Evolutionary conservation across 2,113 vertebrate species (phyloP).

Genomic region (Pitta sordida): DNA sequence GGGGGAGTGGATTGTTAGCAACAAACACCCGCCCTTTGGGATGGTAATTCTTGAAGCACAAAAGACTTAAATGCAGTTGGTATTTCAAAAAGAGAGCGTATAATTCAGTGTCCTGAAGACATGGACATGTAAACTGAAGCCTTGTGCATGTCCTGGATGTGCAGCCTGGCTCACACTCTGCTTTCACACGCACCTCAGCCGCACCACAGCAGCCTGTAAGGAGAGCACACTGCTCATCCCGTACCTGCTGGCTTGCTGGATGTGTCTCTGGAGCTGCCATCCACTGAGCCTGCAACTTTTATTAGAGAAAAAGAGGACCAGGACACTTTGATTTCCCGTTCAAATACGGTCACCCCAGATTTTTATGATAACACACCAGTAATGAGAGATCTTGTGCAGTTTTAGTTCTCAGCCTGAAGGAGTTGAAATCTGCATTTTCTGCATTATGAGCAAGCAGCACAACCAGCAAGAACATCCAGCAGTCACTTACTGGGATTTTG

Average conservation of each 20-base stretch:
- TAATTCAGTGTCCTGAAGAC: not conserved
- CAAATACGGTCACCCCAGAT: not conserved
- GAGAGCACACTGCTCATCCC: not conserved
- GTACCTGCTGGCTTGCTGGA: not conserved
- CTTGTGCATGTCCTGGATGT: no score
- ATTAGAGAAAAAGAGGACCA: not conserved
- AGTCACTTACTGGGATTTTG: not conserved
- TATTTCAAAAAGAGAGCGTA: not conserved
- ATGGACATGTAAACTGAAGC: no score
- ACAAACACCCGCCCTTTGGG: not conserved
- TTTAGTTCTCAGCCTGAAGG: not conserved
- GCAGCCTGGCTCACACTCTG: not conserved
- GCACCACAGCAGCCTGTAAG: not conserved
- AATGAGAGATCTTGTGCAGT: not conserved
- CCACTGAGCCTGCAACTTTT: not conserved
- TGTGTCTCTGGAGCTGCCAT: not conserved
- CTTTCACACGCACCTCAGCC: not conserved
- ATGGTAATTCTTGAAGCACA: not conserved
- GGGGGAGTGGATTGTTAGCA: not conserved
- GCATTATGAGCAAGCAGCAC: not conserved
- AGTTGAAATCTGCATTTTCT: not conserved
- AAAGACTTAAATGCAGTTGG: not conserved
- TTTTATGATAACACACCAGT: not conserved
- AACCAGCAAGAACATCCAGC: no score
- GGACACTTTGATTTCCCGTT: not conserved